Conservation (phyloP, 2,113 vertebrate genomes). For the Sturnira hondurensis region DNA sequence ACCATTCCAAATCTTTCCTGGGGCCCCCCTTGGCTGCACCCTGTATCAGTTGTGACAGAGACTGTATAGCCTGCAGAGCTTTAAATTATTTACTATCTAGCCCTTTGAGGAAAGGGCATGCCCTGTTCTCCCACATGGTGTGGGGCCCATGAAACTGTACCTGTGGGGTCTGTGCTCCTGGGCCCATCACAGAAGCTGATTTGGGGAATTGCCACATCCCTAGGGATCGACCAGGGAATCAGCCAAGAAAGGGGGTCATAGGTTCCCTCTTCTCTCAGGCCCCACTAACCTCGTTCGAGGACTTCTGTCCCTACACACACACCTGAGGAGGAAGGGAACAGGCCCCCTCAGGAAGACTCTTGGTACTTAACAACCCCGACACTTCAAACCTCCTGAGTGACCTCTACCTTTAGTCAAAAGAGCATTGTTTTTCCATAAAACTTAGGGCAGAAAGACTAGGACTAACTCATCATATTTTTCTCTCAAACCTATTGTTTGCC, state of each 20-base stretch:
- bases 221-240: neutral
- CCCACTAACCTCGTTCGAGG: no score
- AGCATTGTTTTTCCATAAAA: neutral
- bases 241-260: neutral
- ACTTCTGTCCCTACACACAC: neutral
- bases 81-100: conserved; percentile 21
- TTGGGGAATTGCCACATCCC: neutral
- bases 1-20: no score
- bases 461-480: neutral
- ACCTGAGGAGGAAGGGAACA: neutral
- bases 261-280: neutral
- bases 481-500: neutral
- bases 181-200: neutral
- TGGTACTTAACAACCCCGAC: neutral
- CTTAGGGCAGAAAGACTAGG: neutral
- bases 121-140: neutral
- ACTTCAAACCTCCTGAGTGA: neutral
- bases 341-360: no score
- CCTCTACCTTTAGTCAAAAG: neutral
- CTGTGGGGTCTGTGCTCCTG: neutral
- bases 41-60: no score
- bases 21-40: no score
- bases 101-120: neutral
- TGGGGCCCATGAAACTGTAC: neutral
- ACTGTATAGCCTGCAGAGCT: neutral